Conservation (phyloP, 1,140 invertebrate species). For the Diachasma alloeum region DNA sequence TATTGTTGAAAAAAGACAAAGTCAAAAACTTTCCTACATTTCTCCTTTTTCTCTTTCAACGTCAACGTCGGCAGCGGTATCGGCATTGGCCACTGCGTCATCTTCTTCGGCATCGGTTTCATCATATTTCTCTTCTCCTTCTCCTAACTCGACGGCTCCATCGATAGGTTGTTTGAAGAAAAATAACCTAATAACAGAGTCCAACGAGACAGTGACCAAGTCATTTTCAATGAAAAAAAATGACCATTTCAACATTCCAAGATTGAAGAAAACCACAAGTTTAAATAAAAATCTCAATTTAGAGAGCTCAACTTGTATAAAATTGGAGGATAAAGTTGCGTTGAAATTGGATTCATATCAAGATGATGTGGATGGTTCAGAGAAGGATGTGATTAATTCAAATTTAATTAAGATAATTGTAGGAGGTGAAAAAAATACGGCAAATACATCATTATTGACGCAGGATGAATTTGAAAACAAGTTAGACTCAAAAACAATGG, state of each 20-base stretch:
- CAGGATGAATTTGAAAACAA: constrained; percentile 41
- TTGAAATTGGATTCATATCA: constrained; percentile 34
- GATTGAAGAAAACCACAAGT: constrained; percentile 50
- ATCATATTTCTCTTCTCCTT: neutral
- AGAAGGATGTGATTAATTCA: constrained; percentile 35
- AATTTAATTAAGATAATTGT: constrained; percentile 55
- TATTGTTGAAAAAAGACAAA: constrained; percentile 42
- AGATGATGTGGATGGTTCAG: constrained; percentile 24
- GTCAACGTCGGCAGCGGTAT: neutral
- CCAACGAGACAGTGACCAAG: neutral
- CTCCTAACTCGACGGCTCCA: no score
- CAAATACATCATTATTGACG: neutral
- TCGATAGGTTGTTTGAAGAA: neutral
- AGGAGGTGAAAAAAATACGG: constrained; percentile 32
- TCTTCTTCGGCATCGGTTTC: neutral
- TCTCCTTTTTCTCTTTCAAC: neutral
- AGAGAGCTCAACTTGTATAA: constrained; percentile 32
- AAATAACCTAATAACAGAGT: neutral
- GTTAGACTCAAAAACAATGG: constrained; percentile 6
- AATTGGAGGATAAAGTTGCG: constrained; percentile 26
- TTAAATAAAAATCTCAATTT: constrained; percentile 49
- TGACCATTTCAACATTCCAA: constrained; percentile 22
- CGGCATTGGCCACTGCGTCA: neutral
- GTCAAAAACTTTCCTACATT: constrained; percentile 35
- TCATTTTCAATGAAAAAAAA: neutral